Evolutionary conservation across 1,140 invertebrate species (phyloP), one percentile per base, ranked within the genome.

Genomic region (Tigriopus japonicus): DNA sequence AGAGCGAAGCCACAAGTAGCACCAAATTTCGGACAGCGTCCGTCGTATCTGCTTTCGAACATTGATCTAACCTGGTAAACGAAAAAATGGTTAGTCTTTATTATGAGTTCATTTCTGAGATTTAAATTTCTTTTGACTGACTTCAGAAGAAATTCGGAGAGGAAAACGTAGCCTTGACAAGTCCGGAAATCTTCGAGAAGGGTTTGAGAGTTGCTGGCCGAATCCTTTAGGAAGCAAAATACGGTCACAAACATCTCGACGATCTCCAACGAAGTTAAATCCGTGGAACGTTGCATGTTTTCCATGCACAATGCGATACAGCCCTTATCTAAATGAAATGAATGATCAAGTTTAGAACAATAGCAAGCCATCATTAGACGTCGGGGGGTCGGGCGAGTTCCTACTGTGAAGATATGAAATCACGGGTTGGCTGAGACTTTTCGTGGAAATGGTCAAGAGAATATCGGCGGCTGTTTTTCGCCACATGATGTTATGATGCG

Each of bases 201-300:
- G 64, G 84, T 81, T 73, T 93, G 88, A 62, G 91, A 93, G 56
- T 94, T 85, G 72, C 94, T 90, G 73, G 91, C 91, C n/a, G 92
- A 97, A 71, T 97, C 92, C 76, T 96, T 96, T 54, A 98, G 77
- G 72, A 98, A 94, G 76, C 92, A 96, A 74, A 98, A 95, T 35
- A 97, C 83, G 13, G 91, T 92, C 40, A 94, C 88, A 76, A 98
- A 93, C 90, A 98, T 96, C 75, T 97, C 91, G 13, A 95, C 88
- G 63, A 95, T 82, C 75, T 98, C 92, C 66, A 94, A 75, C n/a
- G 89, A 89, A 63, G 86, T 86, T 66, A 95, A 74, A 71, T 94
- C 87, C 21, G 58, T 17, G 2, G 41, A 21, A 67, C 83, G 82
- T 74, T 89, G 82, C 86, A 97, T 92, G 74, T 98, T 97, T 71